Base-by-base conservation (phyloP, 2,797 vertebrate genomes). In the Halcyon leucocephala region DNA sequence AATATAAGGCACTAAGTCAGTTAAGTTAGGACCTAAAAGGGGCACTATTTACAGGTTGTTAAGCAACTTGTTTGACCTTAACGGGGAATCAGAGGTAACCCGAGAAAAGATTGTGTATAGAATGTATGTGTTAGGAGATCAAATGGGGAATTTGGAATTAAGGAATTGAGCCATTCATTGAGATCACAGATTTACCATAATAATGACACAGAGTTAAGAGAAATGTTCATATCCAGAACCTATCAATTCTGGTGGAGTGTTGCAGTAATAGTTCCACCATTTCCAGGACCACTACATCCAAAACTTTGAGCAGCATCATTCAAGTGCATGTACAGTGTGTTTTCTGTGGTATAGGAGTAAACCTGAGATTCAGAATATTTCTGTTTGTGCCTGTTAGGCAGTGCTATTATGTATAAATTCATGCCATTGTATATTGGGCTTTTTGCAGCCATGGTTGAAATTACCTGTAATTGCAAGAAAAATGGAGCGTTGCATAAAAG, bases 181-280 rank as follows among this genome's bases (percentile, higher is more conserved):
- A 44, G 57, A 73, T 6, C 0, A 0, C 12, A 81, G 41, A 54
- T 73, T 48, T 60, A 12, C 26, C 8, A 6, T 28, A 12, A 13
- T 62, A 79, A 39, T 18, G 8, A 60, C 33, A 72, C 14, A 55
- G 60, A 52, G 3, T 70, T 42, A 46, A 17, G 33, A 73, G 31
- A 54, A 54, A 54, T 31, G 29, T 17, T 19, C 52, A 18, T 29
- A 19, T 54, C 12, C 29, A 54, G 52, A 18, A 31, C 52, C 17
- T 54, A 31, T 31, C 52, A 31, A 7, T 19, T 31, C n/a, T 9
- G 31, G 54, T 57, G 10, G 14, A 29, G 14, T 16, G 39, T 11
- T 58, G 29, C 25, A 54, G 17, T 54, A 29, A 54, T 31, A 54
- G 20, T 21, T 37, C 22, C 2, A 3, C 58, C 37, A 18, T 51